Conservation (phyloP, 1,140 invertebrate species). For the Cherax destructor region DNA sequence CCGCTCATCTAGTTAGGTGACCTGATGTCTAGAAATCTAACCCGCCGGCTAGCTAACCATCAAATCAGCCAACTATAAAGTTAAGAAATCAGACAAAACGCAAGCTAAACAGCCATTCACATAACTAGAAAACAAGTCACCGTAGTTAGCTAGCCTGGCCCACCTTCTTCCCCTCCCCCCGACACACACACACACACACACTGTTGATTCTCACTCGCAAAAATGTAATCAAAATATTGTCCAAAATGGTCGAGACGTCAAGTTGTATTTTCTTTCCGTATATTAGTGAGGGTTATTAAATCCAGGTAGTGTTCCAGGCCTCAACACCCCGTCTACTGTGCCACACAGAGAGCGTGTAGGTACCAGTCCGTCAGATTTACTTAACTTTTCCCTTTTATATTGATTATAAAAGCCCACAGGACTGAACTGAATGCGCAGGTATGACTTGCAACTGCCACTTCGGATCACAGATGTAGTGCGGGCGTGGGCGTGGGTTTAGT, state of each 20-base stretch:
- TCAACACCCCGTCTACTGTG: background rate
- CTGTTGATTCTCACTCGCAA: conserved; percentile 2
- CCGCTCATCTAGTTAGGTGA: background rate
- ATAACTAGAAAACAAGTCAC: background rate
- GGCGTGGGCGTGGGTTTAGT: no score
- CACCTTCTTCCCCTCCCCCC: background rate
- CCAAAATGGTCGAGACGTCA: background rate
- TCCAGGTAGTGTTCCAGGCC: background rate
- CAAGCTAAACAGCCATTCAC: background rate
- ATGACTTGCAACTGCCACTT: no score
- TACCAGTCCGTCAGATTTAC: no score
- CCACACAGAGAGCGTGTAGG: background rate
- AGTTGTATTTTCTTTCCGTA: background rate
- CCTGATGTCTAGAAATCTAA: no score
- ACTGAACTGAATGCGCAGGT: no score
- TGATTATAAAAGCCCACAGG: no score
- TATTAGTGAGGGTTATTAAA: background rate
- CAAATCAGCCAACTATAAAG: no score
- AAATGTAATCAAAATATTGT: conserved; percentile 9
- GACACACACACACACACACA: background rate
- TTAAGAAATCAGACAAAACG: background rate
- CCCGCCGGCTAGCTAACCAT: no score
- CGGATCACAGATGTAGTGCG: no score
- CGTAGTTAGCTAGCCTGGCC: background rate
- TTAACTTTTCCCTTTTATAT: no score